Evolutionary conservation across 2,888 invertebrate genomes (phyloP), one percentile per base, ranked within the genome.

Genomic region (Eristalis arbustorum): DNA sequence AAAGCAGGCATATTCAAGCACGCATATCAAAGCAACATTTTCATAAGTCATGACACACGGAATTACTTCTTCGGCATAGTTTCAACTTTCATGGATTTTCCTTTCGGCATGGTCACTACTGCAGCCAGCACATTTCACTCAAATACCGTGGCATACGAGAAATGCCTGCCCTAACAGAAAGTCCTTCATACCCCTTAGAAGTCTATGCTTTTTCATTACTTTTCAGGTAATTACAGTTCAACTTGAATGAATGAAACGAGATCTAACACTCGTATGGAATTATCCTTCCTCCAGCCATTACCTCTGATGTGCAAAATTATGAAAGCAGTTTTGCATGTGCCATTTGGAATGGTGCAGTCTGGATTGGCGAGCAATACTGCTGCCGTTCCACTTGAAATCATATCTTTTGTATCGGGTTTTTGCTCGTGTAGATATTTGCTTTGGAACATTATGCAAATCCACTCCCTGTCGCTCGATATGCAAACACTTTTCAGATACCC

Each of bases 401-500:
- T 75, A 31, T 79, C 37, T 56, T 40, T 67, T 42, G 37, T 31
- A 31, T 25, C 59, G 28, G n/a, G 14, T 23, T 59, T 11, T 59
- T 59, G 11, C 59, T 25, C 59, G 13, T n/a, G 13, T 59, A 14
- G 25, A 23, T 59, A 68, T 62, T 71, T 69, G 57, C 66, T 63
- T 37, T 23, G 68, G 22, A 75, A 68, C 42, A 74, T 82, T 74
- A 78, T 85, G 82, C 73, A 82, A 82, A 85, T 85, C 64, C 34
- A n/a, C n/a, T n/a, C n/a, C n/a, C n/a, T n/a, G n/a, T 77, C n/a
- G n/a, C 77, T 85, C 82, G 85, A 85, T 85, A 85, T 85, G 85
- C 82, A 77, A 85, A 85, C 77, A 82, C 73, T 69, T 85, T 77
- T 67, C 56, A 77, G 73, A 82, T 78, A 63, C 66, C 22, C 23